Percentiles rank a stretch among this genome's conserved stretches.
Evolutionary conservation across 2,797 vertebrate species (phyloP).

Genomic region (Tiaroga cobitis): DNA sequence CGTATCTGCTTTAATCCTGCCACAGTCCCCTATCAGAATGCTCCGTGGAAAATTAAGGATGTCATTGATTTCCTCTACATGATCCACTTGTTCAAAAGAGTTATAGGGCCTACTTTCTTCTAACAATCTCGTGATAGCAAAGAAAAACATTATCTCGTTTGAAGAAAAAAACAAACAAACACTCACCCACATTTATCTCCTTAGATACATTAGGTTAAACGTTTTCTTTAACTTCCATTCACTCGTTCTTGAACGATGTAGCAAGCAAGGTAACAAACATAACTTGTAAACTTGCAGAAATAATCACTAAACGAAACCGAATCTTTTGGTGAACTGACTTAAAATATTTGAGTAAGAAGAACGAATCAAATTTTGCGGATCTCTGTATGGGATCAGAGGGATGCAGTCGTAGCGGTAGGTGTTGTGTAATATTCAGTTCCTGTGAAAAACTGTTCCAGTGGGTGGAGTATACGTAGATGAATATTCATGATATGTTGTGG

Average conservation of each 20-base stretch:
- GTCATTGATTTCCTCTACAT: slow-evolving; percentile 13
- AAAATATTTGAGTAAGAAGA: too few species aligned
- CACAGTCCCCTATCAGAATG: background rate
- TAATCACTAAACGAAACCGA: background rate
- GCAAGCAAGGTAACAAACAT: background rate
- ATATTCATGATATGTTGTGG: too few species aligned
- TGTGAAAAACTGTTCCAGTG: too few species aligned
- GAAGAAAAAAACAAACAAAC: background rate
- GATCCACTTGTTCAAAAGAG: background rate
- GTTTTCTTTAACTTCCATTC: background rate
- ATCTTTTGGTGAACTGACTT: background rate
- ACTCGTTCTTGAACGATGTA: background rate
- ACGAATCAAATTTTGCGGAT: too few species aligned
- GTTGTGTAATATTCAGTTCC: too few species aligned
- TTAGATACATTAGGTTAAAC: background rate
- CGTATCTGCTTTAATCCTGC: background rate
- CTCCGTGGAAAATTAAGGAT: slow-evolving; percentile 21
- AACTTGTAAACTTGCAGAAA: background rate
- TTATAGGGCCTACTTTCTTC: background rate
- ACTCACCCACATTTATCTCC: background rate
- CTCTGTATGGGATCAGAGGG: too few species aligned
- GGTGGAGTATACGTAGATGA: too few species aligned
- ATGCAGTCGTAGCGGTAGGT: too few species aligned
- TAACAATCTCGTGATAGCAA: background rate
- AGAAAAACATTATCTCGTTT: background rate